Base-by-base conservation (phyloP, 2,797 vertebrate genomes). In the Chanos chanos region DNA sequence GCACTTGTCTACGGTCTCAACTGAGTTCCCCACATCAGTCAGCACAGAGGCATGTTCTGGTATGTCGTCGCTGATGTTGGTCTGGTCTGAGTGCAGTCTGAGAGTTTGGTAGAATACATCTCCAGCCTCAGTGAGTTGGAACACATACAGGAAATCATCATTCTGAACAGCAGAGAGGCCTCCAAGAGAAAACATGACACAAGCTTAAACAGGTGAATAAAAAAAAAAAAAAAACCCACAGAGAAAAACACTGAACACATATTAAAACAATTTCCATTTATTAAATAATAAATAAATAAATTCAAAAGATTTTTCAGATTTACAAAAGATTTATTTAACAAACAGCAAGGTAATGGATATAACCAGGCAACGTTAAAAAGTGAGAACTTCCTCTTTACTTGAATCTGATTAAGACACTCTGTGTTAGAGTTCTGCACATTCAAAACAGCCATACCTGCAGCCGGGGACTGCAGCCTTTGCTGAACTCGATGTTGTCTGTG, bases 71-170 rank as follows among this genome's bases (percentile, higher is more conserved):
- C 68, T 56, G 0, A 18, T 36, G 7, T 12, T 15, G 4, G 5
- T 8, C 3, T 31, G 19, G 45, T 51, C 44, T 3, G 36, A 7
- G 6, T 21, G 53, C 2, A 4, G 30, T 1, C 79, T 64, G 0
- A 97, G 81, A 3, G 67, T 72, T 80, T 97, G 96, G 61, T 86
- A 90, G 81, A 98, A 99, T 37, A 97, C 0, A 1, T 98, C 96
- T 2, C 95, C 95, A 0, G 87, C 86, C 4, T 89, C 86, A 0
- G 93, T 92, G 1, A 97, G 87, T 54, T 96, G 96, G 18, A 97
- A 87, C 53, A 96, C 43, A 0, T 83, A 71, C 59, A 95, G 39
- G 6, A 68, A 71, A 0, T 87, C 84, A 0, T 50, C 44, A 10
- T 28, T 68, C 28, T 82, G 68, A 0, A 78, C 5, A 0, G 88